phyloP scores from a whole-genome alignment of 2,888 invertebrate species.

The Exephanes ischioxanthus region DNA sequence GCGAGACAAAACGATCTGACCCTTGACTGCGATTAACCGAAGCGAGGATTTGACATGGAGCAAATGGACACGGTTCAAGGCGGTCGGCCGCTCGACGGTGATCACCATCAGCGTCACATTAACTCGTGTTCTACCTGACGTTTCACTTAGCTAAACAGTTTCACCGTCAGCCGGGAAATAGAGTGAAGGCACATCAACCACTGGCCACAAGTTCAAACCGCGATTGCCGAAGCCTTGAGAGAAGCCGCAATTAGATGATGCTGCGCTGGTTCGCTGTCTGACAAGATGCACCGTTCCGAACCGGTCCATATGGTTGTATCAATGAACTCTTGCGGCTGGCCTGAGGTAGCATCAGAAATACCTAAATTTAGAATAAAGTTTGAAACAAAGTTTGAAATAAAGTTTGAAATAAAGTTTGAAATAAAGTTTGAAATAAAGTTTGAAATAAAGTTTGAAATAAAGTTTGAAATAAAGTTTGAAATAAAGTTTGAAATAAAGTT shows the following conservation, averaged over 20 bases:
- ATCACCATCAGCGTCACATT: slow-evolving; percentile 32
- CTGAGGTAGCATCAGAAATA: neutral
- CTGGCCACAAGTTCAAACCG: slow-evolving; percentile 46
- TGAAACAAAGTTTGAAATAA: neutral
- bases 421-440: neutral
- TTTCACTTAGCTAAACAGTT: slow-evolving; percentile 47
- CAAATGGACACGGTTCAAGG: slow-evolving; percentile 1
- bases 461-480: neutral
- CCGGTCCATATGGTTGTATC: neutral
- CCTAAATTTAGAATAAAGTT: neutral
- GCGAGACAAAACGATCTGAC: neutral
- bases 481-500: neutral
- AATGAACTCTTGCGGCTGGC: neutral
- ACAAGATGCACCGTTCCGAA: neutral
- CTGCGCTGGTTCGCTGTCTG: neutral
- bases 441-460: neutral
- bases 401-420: neutral
- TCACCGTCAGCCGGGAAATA: slow-evolving; percentile 25
- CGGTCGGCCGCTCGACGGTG: neutral
- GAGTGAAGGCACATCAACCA: slow-evolving; percentile 25
- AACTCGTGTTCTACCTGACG: slow-evolving; percentile 53
- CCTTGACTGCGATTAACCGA: neutral
- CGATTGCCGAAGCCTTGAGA: slow-evolving; percentile 41
- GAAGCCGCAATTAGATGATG: slow-evolving; percentile 23
- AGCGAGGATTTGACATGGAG: neutral